These are phyloP conservation scores for Cheumatopsyche charites DNA, from an alignment of 1,140 invertebrate genomes.

Conservation along the genomic window DNA sequence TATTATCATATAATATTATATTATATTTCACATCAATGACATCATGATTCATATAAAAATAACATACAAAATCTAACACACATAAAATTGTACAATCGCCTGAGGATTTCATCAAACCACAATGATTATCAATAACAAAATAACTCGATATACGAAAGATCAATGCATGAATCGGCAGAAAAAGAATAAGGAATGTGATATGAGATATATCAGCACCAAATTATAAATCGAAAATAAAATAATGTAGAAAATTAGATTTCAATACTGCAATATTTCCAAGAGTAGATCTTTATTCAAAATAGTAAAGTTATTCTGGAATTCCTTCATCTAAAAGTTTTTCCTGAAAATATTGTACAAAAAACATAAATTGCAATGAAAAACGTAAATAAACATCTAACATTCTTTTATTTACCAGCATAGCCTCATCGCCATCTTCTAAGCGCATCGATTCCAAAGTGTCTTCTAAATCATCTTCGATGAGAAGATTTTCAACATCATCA, in stretches of 20 bases:
- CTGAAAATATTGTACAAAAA: conserved; percentile 26
- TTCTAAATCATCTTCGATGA: conserved; percentile 22
- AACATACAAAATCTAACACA: no score
- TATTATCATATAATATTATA: no score
- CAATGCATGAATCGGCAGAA: no score
- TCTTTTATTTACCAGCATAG: conserved; percentile 17
- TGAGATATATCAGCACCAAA: no score
- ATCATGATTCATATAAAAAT: no score
- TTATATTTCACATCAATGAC: no score
- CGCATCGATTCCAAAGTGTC: conserved; percentile 23
- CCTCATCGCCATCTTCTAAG: conserved; percentile 30
- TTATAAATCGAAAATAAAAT: no score
- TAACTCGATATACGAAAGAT: no score
- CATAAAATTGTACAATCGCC: no score
- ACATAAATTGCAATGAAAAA: background rate
- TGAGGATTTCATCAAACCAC: no score
- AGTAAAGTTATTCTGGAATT: conserved; percentile 8
- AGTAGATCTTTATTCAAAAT: background rate
- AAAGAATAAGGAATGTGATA: no score
- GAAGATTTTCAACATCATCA: conserved; percentile 1
- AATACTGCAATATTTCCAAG: background rate
- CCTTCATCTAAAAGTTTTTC: conserved; percentile 29
- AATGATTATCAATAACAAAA: no score
- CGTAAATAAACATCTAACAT: background rate
- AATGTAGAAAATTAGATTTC: background rate